A percentile compares a stretch with the other conserved stretches of the same genome.
phyloP scores from a whole-genome alignment of 1,140 invertebrate genomes.

The Leptopilina boulardi region DNA sequence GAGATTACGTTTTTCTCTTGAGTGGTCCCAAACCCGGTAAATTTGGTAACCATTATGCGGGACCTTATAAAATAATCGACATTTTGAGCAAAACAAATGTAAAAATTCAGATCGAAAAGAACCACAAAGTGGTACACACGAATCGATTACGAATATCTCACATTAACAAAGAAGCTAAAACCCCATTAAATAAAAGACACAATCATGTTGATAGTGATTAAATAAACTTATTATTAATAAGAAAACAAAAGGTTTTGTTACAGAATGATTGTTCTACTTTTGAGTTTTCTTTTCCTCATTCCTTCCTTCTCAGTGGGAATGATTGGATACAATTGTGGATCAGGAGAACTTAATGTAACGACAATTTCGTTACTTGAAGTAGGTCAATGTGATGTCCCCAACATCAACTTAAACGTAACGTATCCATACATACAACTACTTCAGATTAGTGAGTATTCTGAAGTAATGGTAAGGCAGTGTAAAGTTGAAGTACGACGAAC shows the following conservation, averaged over 20 bases:
- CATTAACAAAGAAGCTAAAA: neutral
- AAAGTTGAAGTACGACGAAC: constrained; percentile 23
- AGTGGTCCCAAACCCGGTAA: constrained; percentile 9
- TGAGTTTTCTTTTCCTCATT: no score
- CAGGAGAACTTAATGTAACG: neutral
- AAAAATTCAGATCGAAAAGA: neutral
- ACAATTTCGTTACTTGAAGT: constrained; percentile 30
- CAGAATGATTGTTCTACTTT: no score
- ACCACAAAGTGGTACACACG: constrained; percentile 27
- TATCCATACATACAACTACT: constrained; percentile 30
- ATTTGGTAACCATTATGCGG: neutral
- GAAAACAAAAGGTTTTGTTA: no score
- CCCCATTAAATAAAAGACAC: no score
- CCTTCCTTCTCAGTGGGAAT: no score
- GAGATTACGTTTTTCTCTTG: constrained; percentile 29
- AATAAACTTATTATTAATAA: no score
- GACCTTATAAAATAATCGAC: neutral
- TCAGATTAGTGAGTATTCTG: neutral
- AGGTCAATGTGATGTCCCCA: constrained; percentile 21
- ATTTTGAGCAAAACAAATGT: neutral
- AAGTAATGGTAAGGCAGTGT: constrained; percentile 13
- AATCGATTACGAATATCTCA: neutral
- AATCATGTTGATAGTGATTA: no score
- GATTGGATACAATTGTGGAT: constrained; percentile 39
- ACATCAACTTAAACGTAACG: neutral